Evolutionary conservation across 2,888 invertebrate species (phyloP), one percentile per base, ranked within the genome.

Genomic region (Sminthurinus aureus): DNA sequence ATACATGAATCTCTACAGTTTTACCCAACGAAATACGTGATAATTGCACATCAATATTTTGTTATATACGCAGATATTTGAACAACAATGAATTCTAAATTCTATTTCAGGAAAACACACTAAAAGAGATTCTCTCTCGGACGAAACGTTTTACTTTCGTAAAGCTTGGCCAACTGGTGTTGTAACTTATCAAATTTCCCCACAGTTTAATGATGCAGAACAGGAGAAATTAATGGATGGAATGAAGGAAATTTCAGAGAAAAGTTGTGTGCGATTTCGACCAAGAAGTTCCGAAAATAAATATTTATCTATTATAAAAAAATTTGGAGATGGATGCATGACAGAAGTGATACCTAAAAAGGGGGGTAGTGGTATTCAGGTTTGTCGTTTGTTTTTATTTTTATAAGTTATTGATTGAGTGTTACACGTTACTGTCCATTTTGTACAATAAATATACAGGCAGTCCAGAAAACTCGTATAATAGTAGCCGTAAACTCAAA

Each of bases 271-370:
- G n/a, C 58, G 13, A 66, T 86, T 85, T 26, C 26, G 78, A 13
- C 79, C 75, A 0, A 64, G 74, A 18, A 20, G 0, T 11, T 13
- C 66, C 3, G 84, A 82, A 52, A 50, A 52, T 15, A 83, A 81
- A 52, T 84, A 77, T 67, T 22, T 85, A 9, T 8, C 24, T n/a
- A 81, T 86, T 52, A 13, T 11, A 22, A 74, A 66, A 51, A 82
- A 76, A 0, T 52, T 73, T 24, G 80, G 82, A 13, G 82, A 85
- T 66, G 88, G 89, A 13, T 89, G 89, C 73, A 84, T 85, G 26
- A 87, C 89, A 0, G 78, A 86, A 38, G 82, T 24, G 1, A 1
- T 9, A 0, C 69, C 50, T 0, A 50, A 38, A n/a, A n/a, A n/a
- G n/a, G n/a, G n/a, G 18, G 18, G 9, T 20, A 26, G 9, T 20